phyloP scores from a whole-genome alignment of 2,113 vertebrate genomes.

The Halcyon malimbica region DNA sequence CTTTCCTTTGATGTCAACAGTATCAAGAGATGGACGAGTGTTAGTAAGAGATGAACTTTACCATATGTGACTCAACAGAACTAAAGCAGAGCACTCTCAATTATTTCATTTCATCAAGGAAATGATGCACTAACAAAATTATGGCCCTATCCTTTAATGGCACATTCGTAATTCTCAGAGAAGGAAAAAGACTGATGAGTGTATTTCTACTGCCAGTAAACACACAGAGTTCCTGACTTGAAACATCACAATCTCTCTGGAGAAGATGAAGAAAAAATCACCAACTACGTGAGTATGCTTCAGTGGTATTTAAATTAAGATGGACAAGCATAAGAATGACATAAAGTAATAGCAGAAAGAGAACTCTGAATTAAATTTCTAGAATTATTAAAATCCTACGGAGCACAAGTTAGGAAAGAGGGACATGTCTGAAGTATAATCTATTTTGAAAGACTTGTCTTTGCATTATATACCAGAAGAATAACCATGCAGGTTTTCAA shows the following conservation, averaged over 20 bases:
- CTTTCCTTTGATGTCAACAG: constrained; percentile 4
- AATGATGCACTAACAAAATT: constrained; percentile 53
- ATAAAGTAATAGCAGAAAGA: constrained; percentile 2
- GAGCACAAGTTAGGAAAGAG: neutral
- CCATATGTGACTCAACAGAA: neutral
- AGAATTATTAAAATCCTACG: neutral
- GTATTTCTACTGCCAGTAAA: constrained; percentile 13
- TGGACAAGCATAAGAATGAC: neutral
- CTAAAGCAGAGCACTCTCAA: neutral
- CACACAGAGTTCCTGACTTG: constrained; percentile 11
- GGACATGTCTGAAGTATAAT: neutral
- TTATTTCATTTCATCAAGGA: constrained; percentile 60
- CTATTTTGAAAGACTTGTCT: neutral
- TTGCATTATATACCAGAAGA: neutral
- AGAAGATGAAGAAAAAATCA: constrained; percentile 53
- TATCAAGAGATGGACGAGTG: neutral
- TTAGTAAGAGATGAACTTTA: constrained; percentile 5
- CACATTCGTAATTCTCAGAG: constrained; percentile 13
- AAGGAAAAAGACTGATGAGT: constrained; percentile 16
- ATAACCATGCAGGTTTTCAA: neutral
- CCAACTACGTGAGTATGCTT: constrained; percentile 15
- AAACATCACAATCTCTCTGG: constrained; percentile 11
- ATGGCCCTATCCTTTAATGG: constrained; percentile 16
- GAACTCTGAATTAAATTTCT: neutral
- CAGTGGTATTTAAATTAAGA: constrained; percentile 44